Conservation (phyloP, 2,797 vertebrate genomes). For the Hyperoplus immaculatus region DNA sequence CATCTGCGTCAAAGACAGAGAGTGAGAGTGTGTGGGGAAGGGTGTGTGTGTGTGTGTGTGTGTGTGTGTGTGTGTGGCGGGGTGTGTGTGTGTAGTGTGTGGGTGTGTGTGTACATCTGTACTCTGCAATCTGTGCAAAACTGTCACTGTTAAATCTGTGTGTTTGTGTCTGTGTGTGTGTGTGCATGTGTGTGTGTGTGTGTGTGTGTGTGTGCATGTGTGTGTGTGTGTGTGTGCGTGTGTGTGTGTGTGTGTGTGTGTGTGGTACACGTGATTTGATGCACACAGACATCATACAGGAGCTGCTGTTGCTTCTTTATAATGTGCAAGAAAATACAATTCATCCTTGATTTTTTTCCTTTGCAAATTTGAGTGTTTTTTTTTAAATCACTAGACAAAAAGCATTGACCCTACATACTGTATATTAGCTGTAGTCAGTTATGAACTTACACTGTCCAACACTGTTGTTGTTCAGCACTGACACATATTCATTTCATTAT, state of each 20-base stretch:
- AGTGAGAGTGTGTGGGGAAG: background rate
- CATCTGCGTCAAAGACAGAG: constrained; percentile 78
- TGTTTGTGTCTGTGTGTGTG: too few relatives aligned
- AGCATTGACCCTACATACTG: too few relatives aligned
- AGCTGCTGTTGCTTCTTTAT: background rate
- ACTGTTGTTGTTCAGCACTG: background rate
- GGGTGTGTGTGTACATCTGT: constrained; percentile 44
- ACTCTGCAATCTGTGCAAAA: constrained; percentile 29
- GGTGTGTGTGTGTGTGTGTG: too few relatives aligned
- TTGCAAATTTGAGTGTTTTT: background rate
- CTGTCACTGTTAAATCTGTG: background rate
- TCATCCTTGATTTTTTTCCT: background rate
- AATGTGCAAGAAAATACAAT: background rate
- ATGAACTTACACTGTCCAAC: background rate
- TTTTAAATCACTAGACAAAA: background rate
- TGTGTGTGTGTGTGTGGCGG: too few relatives aligned
- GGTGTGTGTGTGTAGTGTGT: too few relatives aligned
- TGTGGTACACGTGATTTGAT: background rate
- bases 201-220: too few relatives aligned
- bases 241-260: too few relatives aligned
- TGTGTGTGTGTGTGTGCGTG: too few relatives aligned
- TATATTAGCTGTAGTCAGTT: background rate
- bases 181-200: too few relatives aligned
- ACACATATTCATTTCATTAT: background rate
- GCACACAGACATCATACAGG: background rate